These are phyloP conservation scores for Augiades crinisus DNA, from an alignment of 2,888 invertebrate species.

Conservation along the genomic window DNA sequence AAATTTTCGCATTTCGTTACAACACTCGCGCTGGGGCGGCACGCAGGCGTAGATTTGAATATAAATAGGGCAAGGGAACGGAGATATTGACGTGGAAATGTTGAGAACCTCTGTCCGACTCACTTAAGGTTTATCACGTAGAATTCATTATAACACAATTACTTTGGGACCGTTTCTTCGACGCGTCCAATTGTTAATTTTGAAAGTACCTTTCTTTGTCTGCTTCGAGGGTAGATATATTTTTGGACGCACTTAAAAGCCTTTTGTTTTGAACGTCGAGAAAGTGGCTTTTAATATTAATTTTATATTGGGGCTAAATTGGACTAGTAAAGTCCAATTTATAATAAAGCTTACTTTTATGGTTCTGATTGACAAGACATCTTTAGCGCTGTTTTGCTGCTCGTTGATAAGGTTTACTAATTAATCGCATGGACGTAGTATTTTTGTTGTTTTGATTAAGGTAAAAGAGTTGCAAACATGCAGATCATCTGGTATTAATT, in stretches of 20 bases:
- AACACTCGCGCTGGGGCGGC: neutral
- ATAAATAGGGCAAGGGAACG: slow-evolving; percentile 12
- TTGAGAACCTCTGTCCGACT: neutral
- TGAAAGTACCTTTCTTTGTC: slow-evolving; percentile 13
- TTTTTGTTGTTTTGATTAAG: no score
- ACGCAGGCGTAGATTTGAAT: neutral
- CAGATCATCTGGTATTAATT: no score
- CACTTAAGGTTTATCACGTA: slow-evolving; percentile 4
- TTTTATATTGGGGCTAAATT: neutral
- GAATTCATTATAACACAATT: slow-evolving; percentile 19
- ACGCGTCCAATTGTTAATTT: slow-evolving; percentile 20
- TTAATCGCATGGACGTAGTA: no score
- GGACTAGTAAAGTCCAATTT: no score
- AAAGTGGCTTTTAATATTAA: neutral
- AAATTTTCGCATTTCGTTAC: neutral
- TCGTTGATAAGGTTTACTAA: no score
- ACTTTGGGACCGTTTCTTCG: slow-evolving; percentile 5
- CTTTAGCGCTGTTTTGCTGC: no score
- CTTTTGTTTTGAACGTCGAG: neutral
- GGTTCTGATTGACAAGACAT: no score
- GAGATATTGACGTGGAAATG: slow-evolving; percentile 4
- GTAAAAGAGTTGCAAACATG: no score
- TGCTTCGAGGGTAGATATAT: neutral
- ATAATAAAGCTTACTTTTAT: no score
- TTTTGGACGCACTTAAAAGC: neutral